Conservation (phyloP, 2,113 vertebrate genomes). For the Myiagra hebetior region DNA sequence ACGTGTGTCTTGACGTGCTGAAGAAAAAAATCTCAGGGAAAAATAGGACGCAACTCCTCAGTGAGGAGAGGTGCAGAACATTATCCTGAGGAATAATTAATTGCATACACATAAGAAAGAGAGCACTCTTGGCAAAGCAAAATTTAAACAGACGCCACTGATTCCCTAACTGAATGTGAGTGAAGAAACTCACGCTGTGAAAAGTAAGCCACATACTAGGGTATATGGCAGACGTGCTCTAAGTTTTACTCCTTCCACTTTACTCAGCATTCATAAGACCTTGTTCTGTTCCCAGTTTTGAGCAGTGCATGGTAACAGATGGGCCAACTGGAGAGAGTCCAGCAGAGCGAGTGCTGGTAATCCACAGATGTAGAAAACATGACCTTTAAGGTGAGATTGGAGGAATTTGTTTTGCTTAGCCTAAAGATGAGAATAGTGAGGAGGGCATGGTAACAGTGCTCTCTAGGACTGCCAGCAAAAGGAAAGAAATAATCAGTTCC, state of each 20-base stretch:
- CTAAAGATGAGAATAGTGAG: neutral
- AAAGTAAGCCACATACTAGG: conserved; percentile 21
- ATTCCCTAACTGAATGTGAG: conserved; percentile 1
- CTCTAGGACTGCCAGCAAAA: neutral
- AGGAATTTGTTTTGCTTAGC: conserved; percentile 14
- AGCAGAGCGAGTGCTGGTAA: neutral
- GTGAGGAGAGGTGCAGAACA: neutral
- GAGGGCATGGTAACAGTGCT: neutral
- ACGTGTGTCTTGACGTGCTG: neutral
- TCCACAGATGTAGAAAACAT: conserved; percentile 29
- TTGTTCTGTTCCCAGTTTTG: conserved; percentile 24
- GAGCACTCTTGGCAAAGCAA: conserved; percentile 28
- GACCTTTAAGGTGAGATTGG: conserved; percentile 26
- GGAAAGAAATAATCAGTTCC: neutral
- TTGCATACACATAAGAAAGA: conserved; percentile 21
- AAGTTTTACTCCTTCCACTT: conserved; percentile 35
- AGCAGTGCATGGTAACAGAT: conserved; percentile 20
- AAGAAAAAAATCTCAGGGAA: neutral
- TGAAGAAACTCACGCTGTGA: conserved; percentile 7
- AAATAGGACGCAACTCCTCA: neutral
- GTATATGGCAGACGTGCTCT: neutral
- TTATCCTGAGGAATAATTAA: conserved; percentile 45
- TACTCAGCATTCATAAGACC: conserved; percentile 34
- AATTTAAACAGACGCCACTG: conserved; percentile 31
- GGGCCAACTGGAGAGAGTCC: conserved; percentile 31